A percentile compares a stretch with the other conserved stretches of the same genome.
These are phyloP conservation scores for Drosophila conformis DNA, from an alignment of 2,888 invertebrate species.

Conservation along the genomic window DNA sequence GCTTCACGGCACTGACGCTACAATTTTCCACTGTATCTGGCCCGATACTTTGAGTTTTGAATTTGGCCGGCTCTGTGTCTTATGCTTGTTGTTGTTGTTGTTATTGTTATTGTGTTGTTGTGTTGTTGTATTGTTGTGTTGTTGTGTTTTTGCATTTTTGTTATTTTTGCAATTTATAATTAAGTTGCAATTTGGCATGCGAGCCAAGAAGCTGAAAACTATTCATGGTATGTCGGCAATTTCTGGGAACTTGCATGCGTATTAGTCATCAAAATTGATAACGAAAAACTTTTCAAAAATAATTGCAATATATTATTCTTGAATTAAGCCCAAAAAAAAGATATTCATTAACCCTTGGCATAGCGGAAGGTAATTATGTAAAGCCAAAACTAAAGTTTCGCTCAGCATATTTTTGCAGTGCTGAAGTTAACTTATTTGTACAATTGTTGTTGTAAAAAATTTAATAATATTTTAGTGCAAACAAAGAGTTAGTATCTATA, in stretches of 20 bases:
- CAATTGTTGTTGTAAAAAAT: background rate
- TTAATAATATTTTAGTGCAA: background rate
- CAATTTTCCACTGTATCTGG: constrained; percentile 57
- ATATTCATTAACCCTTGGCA: constrained; percentile 43
- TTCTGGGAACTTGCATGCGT: constrained; percentile 80
- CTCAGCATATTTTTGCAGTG: background rate
- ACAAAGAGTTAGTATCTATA: background rate
- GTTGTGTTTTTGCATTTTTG: constrained; percentile 13
- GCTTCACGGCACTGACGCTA: constrained; percentile 60
- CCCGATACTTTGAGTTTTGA: constrained; percentile 41
- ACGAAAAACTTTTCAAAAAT: constrained; percentile 37
- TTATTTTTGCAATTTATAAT: constrained; percentile 75
- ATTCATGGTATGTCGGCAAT: constrained; percentile 69
- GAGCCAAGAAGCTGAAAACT: constrained; percentile 72
- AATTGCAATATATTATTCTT: constrained; percentile 45
- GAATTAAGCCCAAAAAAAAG: constrained; percentile 10
- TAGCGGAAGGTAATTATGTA: background rate
- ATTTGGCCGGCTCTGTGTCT: constrained; percentile 26
- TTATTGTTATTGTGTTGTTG: constrained; percentile 9
- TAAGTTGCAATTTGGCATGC: constrained; percentile 81
- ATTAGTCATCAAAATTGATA: constrained; percentile 69
- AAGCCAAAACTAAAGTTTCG: background rate
- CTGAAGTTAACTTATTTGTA: background rate
- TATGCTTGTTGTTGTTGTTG: background rate
- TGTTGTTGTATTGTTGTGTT: constrained; percentile 1